A percentile compares a stretch with the other conserved stretches of the same genome.
Evolutionary conservation across 2,888 invertebrate genomes (phyloP).

Genomic region (Camptogramma bilineatum): DNA sequence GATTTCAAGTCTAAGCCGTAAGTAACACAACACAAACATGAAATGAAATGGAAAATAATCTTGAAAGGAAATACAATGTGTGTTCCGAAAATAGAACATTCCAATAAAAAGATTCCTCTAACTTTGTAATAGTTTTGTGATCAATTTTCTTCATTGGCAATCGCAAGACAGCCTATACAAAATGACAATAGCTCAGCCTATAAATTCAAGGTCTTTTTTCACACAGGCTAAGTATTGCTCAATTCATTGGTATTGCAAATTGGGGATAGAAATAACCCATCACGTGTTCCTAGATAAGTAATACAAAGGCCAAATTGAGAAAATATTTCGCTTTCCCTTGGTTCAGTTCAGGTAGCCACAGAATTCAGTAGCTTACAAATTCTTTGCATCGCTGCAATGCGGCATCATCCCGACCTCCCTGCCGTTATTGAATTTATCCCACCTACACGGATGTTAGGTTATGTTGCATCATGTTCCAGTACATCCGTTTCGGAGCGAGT

Average conservation of each 20-base stretch:
- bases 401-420: slow-evolving; percentile 30
- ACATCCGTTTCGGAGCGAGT: slow-evolving; percentile 12
- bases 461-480: slow-evolving; percentile 21
- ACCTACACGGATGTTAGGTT: slow-evolving; percentile 23
- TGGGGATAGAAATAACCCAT: background rate
- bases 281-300: background rate
- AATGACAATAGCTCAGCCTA: background rate
- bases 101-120: background rate
- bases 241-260: background rate
- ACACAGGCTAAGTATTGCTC: background rate
- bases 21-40: background rate
- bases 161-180: background rate
- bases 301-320: background rate
- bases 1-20: background rate
- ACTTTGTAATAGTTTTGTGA: background rate
- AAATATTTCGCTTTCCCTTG: background rate
- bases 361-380: slow-evolving; percentile 15
- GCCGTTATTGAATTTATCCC: slow-evolving; percentile 23
- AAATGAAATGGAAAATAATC: background rate
- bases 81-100: background rate
- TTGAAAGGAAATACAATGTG: background rate
- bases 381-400: slow-evolving; percentile 40
- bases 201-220: background rate
- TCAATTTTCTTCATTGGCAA: background rate
- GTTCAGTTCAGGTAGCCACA: background rate